phyloP scores from a whole-genome alignment of 1,140 invertebrate species.

The Cylas formicarius region DNA sequence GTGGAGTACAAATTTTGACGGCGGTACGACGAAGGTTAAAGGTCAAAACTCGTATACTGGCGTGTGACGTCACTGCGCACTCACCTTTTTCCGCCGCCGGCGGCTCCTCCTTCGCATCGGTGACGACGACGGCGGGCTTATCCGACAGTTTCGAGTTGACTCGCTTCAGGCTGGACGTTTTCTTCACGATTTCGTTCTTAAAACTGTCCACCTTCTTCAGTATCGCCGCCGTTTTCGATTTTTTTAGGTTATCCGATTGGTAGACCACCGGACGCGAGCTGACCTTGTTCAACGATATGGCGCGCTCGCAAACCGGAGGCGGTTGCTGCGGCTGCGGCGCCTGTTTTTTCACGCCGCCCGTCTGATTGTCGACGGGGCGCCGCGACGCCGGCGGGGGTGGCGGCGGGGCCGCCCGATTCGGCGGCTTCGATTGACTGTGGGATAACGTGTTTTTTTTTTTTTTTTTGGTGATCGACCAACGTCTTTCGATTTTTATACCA shows the following conservation, averaged over 20 bases:
- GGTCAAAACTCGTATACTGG: too few species aligned
- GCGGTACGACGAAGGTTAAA: too few species aligned
- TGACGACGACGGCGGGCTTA: too few species aligned
- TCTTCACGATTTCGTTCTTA: conserved; percentile 2
- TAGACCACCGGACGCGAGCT: conserved; percentile 34
- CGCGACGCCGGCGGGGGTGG: conserved; percentile 8
- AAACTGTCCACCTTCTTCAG: conserved; percentile 12
- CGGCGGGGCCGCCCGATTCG: conserved; percentile 17
- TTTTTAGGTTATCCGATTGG: conserved; percentile 26
- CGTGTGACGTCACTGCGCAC: too few species aligned
- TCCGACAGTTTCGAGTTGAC: too few species aligned
- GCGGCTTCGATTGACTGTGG: neutral
- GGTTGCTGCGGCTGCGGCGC: neutral
- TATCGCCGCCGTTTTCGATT: conserved; percentile 9
- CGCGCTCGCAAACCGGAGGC: conserved; percentile 17
- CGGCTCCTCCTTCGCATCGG: too few species aligned
- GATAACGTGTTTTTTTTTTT: conserved; percentile 11
- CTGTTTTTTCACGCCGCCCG: conserved; percentile 15
- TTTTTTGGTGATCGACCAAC: too few species aligned
- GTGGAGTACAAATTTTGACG: too few species aligned
- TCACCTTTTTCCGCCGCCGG: too few species aligned
- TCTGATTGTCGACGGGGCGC: conserved; percentile 6
- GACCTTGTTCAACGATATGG: conserved; percentile 26
- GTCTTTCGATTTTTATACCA: too few species aligned
- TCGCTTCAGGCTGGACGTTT: conserved; percentile 3